Evolutionary conservation across 2,113 vertebrate species (phyloP), one percentile per base, ranked within the genome.

Genomic region (Pitta sordida): DNA sequence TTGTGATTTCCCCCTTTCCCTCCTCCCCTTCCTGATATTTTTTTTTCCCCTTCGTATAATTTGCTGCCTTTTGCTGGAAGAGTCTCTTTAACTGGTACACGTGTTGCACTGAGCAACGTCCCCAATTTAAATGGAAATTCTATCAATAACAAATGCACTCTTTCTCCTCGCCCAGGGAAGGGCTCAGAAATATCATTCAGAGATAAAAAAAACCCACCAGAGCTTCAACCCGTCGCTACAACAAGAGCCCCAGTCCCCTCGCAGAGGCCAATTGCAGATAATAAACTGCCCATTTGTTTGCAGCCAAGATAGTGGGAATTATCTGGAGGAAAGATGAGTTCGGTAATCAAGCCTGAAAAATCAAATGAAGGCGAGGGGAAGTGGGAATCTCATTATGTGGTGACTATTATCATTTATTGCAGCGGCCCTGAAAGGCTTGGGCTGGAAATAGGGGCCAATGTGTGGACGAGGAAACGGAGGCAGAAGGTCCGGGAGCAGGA

Each of bases 111-210:
- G 71, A 90, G 94, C 56, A 91, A 27, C 91, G 68, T 64, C 76
- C 86, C 86, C 95, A 43, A 94, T 94, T 95, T 94, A 93, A 95
- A 95, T 94, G 94, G 92, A 92, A 97, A 97, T 96, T 81, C 86
- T 62, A 10, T 62, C 93, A 56, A 34, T 78, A 94, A 91, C 89
- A 90, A 91, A 95, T 62, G 48, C 30, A 11, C 64, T 79, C 10
- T 82, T 71, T 85, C 49, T 48, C 71, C 67, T 71, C 34, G 3
- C 67, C 27, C 1, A 1, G 78, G 84, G 59, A 91, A 80, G 12
- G 48, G 75, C 43, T 93, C 29, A 46, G 78, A 92, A 85, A 91
- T 62, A 91, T 20, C 59, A 41, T 41, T 75, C 18, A 41, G 81
- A 83, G 44, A 39, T 34, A 19, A 65, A 43, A 60, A 64, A 59